Evolutionary conservation across 2,113 vertebrate genomes (phyloP).

Genomic region (Xyrauchen texanus): DNA sequence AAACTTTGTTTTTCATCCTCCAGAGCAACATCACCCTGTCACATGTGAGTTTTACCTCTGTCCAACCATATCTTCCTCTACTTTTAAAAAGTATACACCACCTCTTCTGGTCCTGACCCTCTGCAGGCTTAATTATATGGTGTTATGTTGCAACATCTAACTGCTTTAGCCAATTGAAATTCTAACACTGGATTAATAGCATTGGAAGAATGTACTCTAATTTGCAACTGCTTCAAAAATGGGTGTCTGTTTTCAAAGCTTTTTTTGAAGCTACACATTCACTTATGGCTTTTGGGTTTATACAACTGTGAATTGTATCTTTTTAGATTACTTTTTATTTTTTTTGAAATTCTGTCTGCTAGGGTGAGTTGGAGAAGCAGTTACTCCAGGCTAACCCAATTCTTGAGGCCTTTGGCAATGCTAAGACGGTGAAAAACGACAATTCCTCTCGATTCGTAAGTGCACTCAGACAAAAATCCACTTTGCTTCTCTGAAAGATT

Average conservation of each 20-base stretch:
- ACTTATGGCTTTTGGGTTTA: neutral
- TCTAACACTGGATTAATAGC: neutral
- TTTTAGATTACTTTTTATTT: neutral
- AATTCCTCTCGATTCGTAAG: constrained; percentile 98
- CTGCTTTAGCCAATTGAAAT: neutral
- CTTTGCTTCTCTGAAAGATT: neutral
- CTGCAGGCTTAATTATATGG: constrained; percentile 5
- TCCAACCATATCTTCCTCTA: neutral
- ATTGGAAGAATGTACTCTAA: neutral
- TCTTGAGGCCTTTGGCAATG: constrained; percentile 97
- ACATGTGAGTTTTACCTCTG: constrained; percentile 44
- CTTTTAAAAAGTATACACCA: neutral
- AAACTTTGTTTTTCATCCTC: neutral
- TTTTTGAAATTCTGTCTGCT: constrained; percentile 16
- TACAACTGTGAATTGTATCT: neutral
- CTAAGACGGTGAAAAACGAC: constrained; percentile 98
- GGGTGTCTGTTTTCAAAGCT: too few species aligned
- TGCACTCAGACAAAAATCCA: neutral
- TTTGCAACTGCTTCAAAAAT: neutral
- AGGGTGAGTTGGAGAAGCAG: constrained; percentile 99
- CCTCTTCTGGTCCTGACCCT: neutral
- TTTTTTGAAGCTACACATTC: neutral
- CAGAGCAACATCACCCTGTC: constrained; percentile 43
- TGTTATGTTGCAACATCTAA: constrained; percentile 12
- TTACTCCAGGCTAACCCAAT: constrained; percentile 98